These are phyloP conservation scores for Diarsia mendica DNA, from an alignment of 2,888 invertebrate species.

Conservation along the genomic window DNA sequence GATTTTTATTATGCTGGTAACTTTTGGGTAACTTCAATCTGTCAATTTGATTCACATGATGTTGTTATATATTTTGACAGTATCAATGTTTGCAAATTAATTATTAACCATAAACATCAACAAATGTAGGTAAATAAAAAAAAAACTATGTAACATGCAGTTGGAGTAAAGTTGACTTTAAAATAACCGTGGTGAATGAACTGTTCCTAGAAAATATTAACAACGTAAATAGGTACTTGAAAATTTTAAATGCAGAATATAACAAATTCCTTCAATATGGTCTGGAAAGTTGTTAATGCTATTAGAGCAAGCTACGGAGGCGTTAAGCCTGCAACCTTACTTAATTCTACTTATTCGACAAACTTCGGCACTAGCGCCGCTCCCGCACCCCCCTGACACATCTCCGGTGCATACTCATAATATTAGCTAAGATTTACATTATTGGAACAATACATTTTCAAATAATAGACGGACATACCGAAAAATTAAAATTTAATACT, in stretches of 20 bases:
- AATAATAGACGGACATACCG: slow-evolving; percentile 24
- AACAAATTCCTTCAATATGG: slow-evolving; percentile 83
- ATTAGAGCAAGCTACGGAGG: slow-evolving; percentile 85
- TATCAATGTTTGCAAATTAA: too few species aligned
- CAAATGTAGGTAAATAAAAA: too few species aligned
- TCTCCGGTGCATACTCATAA: slow-evolving; percentile 53
- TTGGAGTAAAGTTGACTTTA: background rate
- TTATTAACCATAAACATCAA: too few species aligned
- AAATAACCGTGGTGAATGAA: background rate
- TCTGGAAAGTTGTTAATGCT: slow-evolving; percentile 90
- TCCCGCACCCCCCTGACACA: slow-evolving; percentile 46
- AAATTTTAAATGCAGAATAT: slow-evolving; percentile 27
- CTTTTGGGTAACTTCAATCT: too few species aligned
- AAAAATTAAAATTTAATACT: slow-evolving; percentile 58
- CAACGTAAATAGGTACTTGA: background rate
- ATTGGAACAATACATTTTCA: background rate
- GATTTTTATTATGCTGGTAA: too few species aligned
- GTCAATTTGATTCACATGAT: too few species aligned
- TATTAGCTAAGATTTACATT: slow-evolving; percentile 25
- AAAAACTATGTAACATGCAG: background rate
- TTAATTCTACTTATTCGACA: slow-evolving; percentile 87
- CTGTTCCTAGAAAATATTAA: background rate
- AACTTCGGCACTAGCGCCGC: slow-evolving; percentile 73
- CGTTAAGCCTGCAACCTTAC: slow-evolving; percentile 88
- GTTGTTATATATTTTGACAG: too few species aligned